Evolutionary conservation across 2,113 vertebrate genomes (phyloP), one percentile per base, ranked within the genome.

Genomic region (Chionis minor): DNA sequence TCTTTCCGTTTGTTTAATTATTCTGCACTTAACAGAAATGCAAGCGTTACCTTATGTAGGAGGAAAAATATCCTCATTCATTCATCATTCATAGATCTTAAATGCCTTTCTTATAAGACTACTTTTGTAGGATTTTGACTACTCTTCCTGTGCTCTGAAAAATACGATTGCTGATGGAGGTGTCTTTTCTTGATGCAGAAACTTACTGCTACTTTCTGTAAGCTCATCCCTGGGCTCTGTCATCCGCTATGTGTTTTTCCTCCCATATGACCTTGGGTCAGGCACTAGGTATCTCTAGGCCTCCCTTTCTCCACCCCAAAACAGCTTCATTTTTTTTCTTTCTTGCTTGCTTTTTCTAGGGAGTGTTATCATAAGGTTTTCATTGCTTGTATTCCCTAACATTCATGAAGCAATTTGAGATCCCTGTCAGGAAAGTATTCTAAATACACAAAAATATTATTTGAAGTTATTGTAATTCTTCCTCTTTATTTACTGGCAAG

Each of bases 401-500:
- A 54, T 69, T 91, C 66, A 72, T 38, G 27, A 86, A 84, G 49
- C 27, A 58, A 71, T 75, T 81, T 81, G 65, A 89, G 65, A 79
- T 88, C 35, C 5, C 16, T 79, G 38, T 35, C 73, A 75, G 56
- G 24, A 90, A 95, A 91, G 17, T 49, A 61, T 79, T 89, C 61
- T 79, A 84, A 90, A 78, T 82, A 47, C 23, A 81, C 12, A 70
- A 70, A 83, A 95, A 88, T 92, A 96, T 89, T 92, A 79, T 86
- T 71, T 84, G 28, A 90, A 80, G 72, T 78, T 86, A 77, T 70
- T 88, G 32, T 61, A 88, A 86, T 92, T 88, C 51, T 73, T 92
- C n/a, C 63, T 42, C 59, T 73, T 81, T 88, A 81, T 89, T 92
- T 96, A 51, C 79, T 86, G 75, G 52, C 66, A 87, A 74, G 69